phyloP scores from a whole-genome alignment of 1,140 invertebrate genomes.

The Andricus grossulariae region DNA sequence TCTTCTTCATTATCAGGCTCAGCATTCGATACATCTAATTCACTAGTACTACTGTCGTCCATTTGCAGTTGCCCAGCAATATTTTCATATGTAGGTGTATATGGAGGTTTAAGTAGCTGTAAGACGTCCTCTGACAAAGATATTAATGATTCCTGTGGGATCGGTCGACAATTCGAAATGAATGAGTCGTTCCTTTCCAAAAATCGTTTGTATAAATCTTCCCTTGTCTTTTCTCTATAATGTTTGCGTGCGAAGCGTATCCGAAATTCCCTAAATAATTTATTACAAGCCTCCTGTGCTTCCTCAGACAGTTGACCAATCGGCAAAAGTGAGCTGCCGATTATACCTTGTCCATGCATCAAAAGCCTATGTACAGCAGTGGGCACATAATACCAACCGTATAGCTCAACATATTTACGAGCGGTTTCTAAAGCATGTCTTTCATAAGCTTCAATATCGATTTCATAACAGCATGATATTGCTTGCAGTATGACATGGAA shows the following conservation, averaged over 20 bases:
- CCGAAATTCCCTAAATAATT: neutral
- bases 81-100: neutral
- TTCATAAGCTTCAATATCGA: slow-evolving; percentile 43
- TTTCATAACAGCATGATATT: slow-evolving; percentile 56
- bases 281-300: neutral
- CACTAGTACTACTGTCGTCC: neutral
- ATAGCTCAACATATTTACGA: neutral
- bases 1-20: neutral
- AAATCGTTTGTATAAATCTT: neutral
- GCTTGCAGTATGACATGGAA: slow-evolving; percentile 55
- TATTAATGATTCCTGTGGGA: neutral
- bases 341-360: neutral
- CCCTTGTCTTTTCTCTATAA: neutral
- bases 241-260: neutral
- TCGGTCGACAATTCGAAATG: no score
- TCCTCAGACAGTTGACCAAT: no score
- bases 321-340: neutral
- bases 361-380: neutral
- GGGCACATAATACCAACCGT: neutral
- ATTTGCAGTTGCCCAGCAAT: no score
- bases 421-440: slow-evolving; percentile 32
- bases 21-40: neutral
- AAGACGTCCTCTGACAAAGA: neutral
- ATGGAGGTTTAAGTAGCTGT: neutral
- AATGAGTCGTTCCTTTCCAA: no score